These are phyloP conservation scores for Cephus runcator DNA, from an alignment of 2,888 invertebrate genomes.

Conservation along the genomic window DNA sequence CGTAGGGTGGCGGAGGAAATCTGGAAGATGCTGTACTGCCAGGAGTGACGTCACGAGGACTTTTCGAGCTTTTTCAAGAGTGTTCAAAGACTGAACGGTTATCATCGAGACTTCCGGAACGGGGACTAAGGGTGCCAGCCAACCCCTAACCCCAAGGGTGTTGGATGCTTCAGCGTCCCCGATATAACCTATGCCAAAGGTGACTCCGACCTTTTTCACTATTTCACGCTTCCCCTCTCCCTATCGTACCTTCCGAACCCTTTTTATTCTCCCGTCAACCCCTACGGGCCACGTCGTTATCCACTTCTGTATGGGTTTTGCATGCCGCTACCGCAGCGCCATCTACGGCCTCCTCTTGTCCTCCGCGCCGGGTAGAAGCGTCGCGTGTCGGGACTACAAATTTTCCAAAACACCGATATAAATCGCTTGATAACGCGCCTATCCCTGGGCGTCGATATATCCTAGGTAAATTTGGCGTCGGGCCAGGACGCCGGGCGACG, in stretches of 20 bases:
- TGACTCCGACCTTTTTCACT: neutral
- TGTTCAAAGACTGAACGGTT: neutral
- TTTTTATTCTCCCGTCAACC: slow-evolving; percentile 12
- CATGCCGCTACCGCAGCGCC: neutral
- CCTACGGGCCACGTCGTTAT: slow-evolving; percentile 29
- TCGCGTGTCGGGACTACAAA: slow-evolving; percentile 45
- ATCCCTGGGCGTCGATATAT: slow-evolving; percentile 49
- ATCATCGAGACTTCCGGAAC: neutral
- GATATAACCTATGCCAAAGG: neutral
- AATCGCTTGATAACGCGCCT: slow-evolving; percentile 54
- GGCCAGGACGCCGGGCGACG: neutral
- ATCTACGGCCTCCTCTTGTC: neutral
- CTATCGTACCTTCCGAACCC: neutral
- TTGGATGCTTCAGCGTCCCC: neutral
- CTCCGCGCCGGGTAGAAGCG: neutral
- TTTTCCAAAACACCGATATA: slow-evolving; percentile 58
- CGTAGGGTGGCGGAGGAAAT: no score
- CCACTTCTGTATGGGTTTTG: slow-evolving; percentile 24
- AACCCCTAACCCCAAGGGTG: neutral
- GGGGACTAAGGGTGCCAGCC: neutral
- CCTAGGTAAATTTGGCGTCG: slow-evolving; percentile 46
- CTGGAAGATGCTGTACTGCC: neutral
- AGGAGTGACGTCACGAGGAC: neutral
- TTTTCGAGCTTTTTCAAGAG: neutral
- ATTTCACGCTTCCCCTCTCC: neutral